Conservation (phyloP, 2,797 vertebrate genomes). For the Cyclopterus lumpus region DNA sequence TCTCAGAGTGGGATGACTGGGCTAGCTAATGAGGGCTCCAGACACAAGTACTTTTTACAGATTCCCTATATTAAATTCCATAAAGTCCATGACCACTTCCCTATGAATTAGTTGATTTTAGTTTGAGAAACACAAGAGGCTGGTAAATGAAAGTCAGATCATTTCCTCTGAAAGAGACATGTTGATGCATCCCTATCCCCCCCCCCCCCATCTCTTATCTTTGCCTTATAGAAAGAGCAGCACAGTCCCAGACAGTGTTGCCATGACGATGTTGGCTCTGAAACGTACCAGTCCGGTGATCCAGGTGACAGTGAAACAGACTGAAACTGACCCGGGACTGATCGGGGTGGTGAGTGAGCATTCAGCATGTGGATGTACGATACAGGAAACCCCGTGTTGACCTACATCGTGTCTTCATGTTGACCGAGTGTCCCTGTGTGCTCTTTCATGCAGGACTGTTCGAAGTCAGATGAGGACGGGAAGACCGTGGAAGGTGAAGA, state of each 20-base stretch:
- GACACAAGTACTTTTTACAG: conserved; percentile 11
- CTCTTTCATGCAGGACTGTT: conserved; percentile 75
- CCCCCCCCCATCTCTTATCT: neutral
- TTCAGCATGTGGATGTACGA: neutral
- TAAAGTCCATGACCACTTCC: neutral
- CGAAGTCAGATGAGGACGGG: conserved; percentile 80
- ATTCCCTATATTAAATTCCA: neutral
- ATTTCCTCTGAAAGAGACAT: conserved; percentile 21
- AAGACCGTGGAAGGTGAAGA: conserved; percentile 77
- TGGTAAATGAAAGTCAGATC: neutral
- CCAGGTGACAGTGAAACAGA: conserved; percentile 87
- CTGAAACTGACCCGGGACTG: conserved; percentile 81
- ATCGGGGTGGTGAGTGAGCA: conserved; percentile 83
- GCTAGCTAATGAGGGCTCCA: conserved; percentile 40
- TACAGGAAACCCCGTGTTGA: neutral
- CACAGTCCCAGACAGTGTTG: conserved; percentile 81
- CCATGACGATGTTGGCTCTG: conserved; percentile 79
- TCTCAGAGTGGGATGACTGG: conserved; percentile 42
- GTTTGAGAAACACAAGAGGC: conserved; percentile 13
- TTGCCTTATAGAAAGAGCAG: conserved; percentile 82
- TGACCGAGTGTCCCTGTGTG: conserved; percentile 29
- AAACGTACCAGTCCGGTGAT: conserved; percentile 87
- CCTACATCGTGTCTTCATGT: neutral
- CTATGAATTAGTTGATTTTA: conserved; percentile 7
- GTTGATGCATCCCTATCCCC: neutral